Percentiles rank a stretch among this genome's conserved stretches.
phyloP scores from a whole-genome alignment of 2,888 invertebrate genomes.

The Drosophila buzzatii region DNA sequence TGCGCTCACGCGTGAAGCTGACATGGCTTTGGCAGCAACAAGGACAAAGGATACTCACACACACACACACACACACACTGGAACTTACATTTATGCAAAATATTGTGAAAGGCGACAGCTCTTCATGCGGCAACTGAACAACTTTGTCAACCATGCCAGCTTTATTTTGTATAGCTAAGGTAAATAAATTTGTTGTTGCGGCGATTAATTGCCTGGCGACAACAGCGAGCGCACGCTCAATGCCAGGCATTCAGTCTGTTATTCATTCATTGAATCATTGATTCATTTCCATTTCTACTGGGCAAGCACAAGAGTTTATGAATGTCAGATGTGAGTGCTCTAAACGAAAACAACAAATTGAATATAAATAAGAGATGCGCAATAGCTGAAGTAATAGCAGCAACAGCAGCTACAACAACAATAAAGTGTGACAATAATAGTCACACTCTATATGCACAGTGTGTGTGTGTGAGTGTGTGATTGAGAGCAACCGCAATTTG shows the following conservation, averaged over 20 bases:
- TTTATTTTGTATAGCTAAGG: not conserved
- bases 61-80: conserved; percentile 12
- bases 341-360: conserved; percentile 76
- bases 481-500: conserved; percentile 31
- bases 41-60: conserved; percentile 24
- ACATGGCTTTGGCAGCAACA: conserved; percentile 56
- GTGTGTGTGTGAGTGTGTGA: conserved; percentile 16
- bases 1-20: conserved; percentile 58
- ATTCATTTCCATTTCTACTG: conserved; percentile 23
- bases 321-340: conserved; percentile 54
- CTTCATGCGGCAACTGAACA: conserved; percentile 26
- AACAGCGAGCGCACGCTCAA: conserved; percentile 17
- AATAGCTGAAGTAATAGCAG: conserved; percentile 22
- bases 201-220: conserved; percentile 36
- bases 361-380: conserved; percentile 75
- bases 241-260: conserved; percentile 20
- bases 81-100: conserved; percentile 47
- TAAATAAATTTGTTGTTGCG: conserved; percentile 52
- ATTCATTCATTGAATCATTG: conserved; percentile 20
- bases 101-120: conserved; percentile 9
- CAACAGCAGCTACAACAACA: conserved; percentile 17
- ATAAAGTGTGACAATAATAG: conserved; percentile 32
- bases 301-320: conserved; percentile 39
- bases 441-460: not conserved
- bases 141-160: conserved; percentile 22